A percentile compares a stretch with the other conserved stretches of the same genome.
Conservation (phyloP, 2,797 vertebrate species). For the Hephaestus fuliginosus region DNA sequence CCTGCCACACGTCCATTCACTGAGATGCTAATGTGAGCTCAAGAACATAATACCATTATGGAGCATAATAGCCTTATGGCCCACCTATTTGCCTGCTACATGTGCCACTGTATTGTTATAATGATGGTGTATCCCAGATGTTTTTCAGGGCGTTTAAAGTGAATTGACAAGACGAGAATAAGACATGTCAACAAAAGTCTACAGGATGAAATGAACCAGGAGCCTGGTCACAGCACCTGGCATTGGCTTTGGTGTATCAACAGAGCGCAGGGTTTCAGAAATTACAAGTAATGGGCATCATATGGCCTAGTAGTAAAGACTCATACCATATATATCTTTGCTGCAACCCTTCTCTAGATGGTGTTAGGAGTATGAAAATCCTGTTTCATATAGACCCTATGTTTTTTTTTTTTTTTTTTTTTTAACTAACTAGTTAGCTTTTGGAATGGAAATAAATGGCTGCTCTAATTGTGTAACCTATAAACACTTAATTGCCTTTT, state of each 20-base stretch:
- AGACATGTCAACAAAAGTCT: conserved; percentile 15
- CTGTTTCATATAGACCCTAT: background rate
- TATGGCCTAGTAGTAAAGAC: conserved; percentile 22
- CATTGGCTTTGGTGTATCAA: conserved; percentile 37
- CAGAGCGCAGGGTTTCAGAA: conserved; percentile 23
- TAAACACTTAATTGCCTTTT: background rate
- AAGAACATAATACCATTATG: conserved; percentile 77
- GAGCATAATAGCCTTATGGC: conserved; percentile 70
- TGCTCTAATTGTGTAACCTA: background rate
- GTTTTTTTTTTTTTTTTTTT: background rate
- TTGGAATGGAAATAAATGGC: background rate
- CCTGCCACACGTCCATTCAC: conserved; percentile 82
- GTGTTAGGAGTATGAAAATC: background rate
- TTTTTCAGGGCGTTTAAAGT: conserved; percentile 37
- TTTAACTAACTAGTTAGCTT: background rate
- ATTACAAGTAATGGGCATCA: background rate
- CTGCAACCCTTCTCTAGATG: background rate
- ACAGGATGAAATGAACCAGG: conserved; percentile 36
- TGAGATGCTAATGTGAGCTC: conserved; percentile 77
- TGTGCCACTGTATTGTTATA: conserved; percentile 56
- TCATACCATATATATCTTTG: background rate
- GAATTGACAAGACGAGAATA: conserved; percentile 37
- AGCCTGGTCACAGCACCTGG: conserved; percentile 28
- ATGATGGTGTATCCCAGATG: conserved; percentile 84
- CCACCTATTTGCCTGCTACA: conserved; percentile 71